Conservation (phyloP, 2,888 invertebrate species). For the Lasius platythorax region DNA sequence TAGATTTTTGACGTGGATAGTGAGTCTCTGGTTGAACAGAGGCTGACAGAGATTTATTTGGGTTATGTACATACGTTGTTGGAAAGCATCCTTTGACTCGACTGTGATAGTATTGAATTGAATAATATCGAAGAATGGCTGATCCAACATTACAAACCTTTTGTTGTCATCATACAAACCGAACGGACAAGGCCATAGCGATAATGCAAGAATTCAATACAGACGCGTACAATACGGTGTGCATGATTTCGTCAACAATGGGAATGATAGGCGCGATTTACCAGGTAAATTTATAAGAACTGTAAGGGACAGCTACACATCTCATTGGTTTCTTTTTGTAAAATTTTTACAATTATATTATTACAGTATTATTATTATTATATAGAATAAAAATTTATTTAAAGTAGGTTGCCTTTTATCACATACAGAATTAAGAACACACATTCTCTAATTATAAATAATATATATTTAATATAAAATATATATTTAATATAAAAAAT, state of each 20-base stretch:
- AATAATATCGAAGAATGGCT: slow-evolving; percentile 87
- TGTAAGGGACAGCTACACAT: background rate
- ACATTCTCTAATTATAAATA: background rate
- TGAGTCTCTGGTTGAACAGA: too few relatives aligned
- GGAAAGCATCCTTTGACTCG: too few relatives aligned
- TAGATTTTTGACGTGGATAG: background rate
- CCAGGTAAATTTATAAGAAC: slow-evolving; percentile 88
- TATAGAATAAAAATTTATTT: background rate
- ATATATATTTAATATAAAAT: background rate
- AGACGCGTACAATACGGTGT: slow-evolving; percentile 91
- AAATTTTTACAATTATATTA: background rate
- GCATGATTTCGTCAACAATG: slow-evolving; percentile 91
- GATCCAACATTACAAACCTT: slow-evolving; percentile 95
- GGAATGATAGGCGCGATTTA: slow-evolving; percentile 92
- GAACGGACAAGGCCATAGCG: slow-evolving; percentile 89
- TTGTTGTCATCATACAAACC: slow-evolving; percentile 91
- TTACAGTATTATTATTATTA: background rate
- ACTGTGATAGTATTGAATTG: too few relatives aligned
- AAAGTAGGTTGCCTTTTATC: background rate
- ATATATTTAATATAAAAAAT: background rate
- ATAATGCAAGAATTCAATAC: slow-evolving; percentile 92
- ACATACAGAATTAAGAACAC: background rate
- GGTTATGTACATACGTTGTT: too few relatives aligned
- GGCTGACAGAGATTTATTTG: too few relatives aligned
- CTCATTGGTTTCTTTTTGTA: background rate